phyloP scores from a whole-genome alignment of 2,888 invertebrate genomes.

The Cheilosia soror region DNA sequence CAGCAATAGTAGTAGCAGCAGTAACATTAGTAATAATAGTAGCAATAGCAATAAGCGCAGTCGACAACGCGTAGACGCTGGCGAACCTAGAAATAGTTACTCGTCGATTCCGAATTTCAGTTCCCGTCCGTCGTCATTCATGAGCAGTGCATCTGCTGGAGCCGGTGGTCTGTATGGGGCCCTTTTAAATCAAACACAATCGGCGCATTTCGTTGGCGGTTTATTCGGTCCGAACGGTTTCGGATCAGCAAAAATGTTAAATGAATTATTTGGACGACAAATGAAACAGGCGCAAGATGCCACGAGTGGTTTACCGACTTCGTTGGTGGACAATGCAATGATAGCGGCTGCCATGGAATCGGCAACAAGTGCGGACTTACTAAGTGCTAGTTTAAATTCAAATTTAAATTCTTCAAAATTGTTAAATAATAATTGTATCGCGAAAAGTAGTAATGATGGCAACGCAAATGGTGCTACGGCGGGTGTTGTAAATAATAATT shows the following conservation, averaged over 20 bases:
- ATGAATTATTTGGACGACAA: slow-evolving; percentile 93
- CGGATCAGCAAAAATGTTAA: slow-evolving; percentile 95
- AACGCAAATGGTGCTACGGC: slow-evolving; percentile 25
- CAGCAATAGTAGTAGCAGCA: slow-evolving; percentile 73
- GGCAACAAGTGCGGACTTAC: slow-evolving; percentile 82
- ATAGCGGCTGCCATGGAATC: slow-evolving; percentile 83
- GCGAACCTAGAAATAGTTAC: slow-evolving; percentile 97
- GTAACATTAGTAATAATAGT: slow-evolving; percentile 65
- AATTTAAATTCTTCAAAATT: slow-evolving; percentile 78
- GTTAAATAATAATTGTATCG: slow-evolving; percentile 76
- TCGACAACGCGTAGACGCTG: slow-evolving; percentile 98
- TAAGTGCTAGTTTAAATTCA: slow-evolving; percentile 82
- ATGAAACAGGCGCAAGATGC: slow-evolving; percentile 89
- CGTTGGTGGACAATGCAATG: slow-evolving; percentile 84
- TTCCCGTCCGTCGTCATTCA: slow-evolving; percentile 90
- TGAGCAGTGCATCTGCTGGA: slow-evolving; percentile 88
- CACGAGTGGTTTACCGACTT: slow-evolving; percentile 83
- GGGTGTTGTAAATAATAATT: slow-evolving; percentile 49
- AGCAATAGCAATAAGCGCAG: slow-evolving; percentile 89
- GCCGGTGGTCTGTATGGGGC: slow-evolving; percentile 94
- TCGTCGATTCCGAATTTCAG: slow-evolving; percentile 91
- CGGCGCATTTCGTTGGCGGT: slow-evolving; percentile 87
- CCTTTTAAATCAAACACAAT: slow-evolving; percentile 91
- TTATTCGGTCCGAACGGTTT: slow-evolving; percentile 93
- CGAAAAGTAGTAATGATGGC: slow-evolving; percentile 74